Base-by-base conservation (phyloP, 2,888 invertebrate species). In the Polylopha cassiicola region DNA sequence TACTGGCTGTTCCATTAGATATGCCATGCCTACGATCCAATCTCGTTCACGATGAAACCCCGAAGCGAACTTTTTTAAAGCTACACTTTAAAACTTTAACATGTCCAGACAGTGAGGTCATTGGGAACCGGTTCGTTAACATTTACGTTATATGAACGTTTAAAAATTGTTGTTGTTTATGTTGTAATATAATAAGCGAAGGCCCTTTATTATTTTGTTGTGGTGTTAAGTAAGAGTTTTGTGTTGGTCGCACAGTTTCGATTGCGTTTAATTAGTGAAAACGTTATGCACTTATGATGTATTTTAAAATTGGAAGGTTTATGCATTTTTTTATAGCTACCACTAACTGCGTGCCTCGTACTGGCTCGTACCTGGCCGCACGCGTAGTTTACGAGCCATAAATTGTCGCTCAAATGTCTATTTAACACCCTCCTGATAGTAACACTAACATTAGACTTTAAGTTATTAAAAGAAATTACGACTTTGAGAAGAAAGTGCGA, bases 61-160 rank as follows among this genome's bases (percentile, higher is more conserved):
- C n/a, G n/a, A n/a, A n/a, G 33, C 38, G 26, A 39, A 29, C 24
- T 34, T 26, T 24, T 15, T 26, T 15, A 13, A 21, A 26, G 21
- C 22, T 27, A 27, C 20, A 30, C 30, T 37, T 43, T 46, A 42
- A 39, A 49, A 47, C 46, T 47, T 46, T 46, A 46, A 58, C 60
- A 69, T 71, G 67, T 66, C 58, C 63, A 61, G 63, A 64, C 64
- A 63, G 69, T 79, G 78, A 79, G 73, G 72, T 81, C 78, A 78
- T 59, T 53, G 58, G 47, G 51, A 66, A 76, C 76, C 70, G 73
- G 74, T 76, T 70, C 55, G 47, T 53, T 62, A 61, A 57, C 55
- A 53, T 48, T 48, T 51, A 52, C 45, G 47, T 55, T 58, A 56
- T 57, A 51, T 53, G 43, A 47, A 43, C 50, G 55, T 52, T 54